Base-by-base conservation (phyloP, 2,797 vertebrate species). In the Pantherophis vulpinus region DNA sequence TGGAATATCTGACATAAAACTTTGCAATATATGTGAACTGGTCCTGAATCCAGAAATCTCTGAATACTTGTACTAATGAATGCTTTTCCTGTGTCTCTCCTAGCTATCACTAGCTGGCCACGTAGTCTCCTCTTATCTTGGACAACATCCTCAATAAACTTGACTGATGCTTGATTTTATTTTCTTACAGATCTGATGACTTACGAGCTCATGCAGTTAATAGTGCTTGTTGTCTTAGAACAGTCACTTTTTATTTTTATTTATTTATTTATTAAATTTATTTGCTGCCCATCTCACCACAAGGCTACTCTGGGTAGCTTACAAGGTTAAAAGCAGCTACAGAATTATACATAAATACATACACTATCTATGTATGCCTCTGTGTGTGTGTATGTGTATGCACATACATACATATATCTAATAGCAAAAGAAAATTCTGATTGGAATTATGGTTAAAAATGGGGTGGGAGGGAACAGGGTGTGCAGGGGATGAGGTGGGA, bases 1-100 rank as follows among this genome's bases (percentile, higher is more conserved):
- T 83, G 10, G 20, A 47, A 83, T 47, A 93, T 94, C 94, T 94
- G 91, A 60, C 55, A 25, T 88, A 47, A 93, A 93, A 90, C 93
- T 5, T 55, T 94, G 58, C 87, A 42, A 18, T 47, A 32, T 12
- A n/a, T 56, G 79, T 86, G 47, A 13, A 86, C 25, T 79, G 14
- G 7, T 42, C 47, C 51, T 58, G 14, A n/a, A 58, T 58, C 11
- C 79, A 83, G 42, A 83, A 83, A 83, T 47, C 42, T 83, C 37
- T 83, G 37, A 83, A 47, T 47, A 47, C 37, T 25, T 83, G 42
- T 83, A 25, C 10, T 25, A 47, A 83, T 47, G 20, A 83, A 83
- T 25, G 11, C 20, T 83, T 25, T 47, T 47, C 23, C 23, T 5
- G 37, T 47, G 4, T 47, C 10, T 83, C 23, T 47, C 42, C 9